Conservation (phyloP, 2,113 vertebrate species). For the Hemibagrus wyckioides region DNA sequence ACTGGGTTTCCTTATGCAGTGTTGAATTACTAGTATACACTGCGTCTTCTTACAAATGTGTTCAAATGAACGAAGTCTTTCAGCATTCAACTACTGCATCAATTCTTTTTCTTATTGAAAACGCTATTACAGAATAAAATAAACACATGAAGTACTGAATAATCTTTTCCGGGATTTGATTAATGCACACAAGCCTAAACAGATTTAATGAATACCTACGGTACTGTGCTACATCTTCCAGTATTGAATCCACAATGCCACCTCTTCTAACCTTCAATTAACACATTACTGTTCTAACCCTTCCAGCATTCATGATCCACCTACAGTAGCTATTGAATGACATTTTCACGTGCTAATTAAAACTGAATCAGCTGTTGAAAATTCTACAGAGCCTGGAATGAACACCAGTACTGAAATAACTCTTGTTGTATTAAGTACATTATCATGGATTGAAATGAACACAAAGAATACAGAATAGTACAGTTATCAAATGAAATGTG, state of each 20-base stretch:
- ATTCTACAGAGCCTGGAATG: too few species aligned
- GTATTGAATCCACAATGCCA: neutral
- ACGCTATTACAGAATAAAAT: neutral
- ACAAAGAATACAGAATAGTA: neutral
- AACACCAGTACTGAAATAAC: neutral
- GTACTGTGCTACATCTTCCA: neutral
- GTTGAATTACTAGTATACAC: neutral
- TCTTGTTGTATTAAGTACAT: neutral
- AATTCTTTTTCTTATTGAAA: neutral
- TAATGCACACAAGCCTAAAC: neutral
- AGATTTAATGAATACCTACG: neutral
- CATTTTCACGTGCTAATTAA: neutral
- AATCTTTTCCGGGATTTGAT: neutral
- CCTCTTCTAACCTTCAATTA: neutral
- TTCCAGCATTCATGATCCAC: neutral
- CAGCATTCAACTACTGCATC: neutral
- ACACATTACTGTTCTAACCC: neutral
- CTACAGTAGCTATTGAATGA: neutral
- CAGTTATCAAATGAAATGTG: neutral
- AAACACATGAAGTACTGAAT: neutral
- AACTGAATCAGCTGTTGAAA: neutral
- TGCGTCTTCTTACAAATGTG: neutral
- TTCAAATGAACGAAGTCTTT: neutral
- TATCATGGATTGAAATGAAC: neutral
- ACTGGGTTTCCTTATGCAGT: neutral